A percentile compares a stretch with the other conserved stretches of the same genome.
phyloP scores from a whole-genome alignment of 1,140 invertebrate genomes.

The Nebria ingens region DNA sequence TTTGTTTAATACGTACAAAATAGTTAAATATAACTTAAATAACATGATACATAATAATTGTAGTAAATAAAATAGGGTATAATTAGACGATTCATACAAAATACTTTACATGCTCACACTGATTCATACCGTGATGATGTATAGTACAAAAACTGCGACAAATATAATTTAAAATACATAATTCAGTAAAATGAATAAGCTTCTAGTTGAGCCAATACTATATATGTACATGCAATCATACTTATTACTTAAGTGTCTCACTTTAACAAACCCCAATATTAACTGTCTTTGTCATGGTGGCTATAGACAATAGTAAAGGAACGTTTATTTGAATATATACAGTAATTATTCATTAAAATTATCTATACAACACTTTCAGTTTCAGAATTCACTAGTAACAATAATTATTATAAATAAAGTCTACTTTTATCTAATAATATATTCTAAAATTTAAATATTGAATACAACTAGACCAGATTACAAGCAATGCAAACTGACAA shows the following conservation, averaged over 20 bases:
- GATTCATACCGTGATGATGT: not conserved
- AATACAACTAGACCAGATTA: too few relatives aligned
- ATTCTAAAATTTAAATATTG: too few relatives aligned
- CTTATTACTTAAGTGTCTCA: not conserved
- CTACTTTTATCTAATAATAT: not conserved
- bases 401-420: not conserved
- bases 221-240: not conserved
- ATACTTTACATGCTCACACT: not conserved
- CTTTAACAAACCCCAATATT: not conserved
- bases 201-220: not conserved
- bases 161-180: not conserved
- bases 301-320: not conserved
- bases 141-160: constrained; percentile 6
- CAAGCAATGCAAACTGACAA: too few relatives aligned
- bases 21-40: constrained; percentile 9
- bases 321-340: not conserved
- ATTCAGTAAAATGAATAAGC: too few relatives aligned
- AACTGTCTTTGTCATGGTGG: not conserved
- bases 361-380: not conserved
- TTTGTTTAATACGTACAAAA: not conserved
- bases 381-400: not conserved
- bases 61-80: not conserved
- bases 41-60: not conserved
- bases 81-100: not conserved
- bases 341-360: constrained; percentile 2